Evolutionary conservation across 2,888 invertebrate species (phyloP), one percentile per base, ranked within the genome.

Genomic region (Carpatolechia fugitivella): DNA sequence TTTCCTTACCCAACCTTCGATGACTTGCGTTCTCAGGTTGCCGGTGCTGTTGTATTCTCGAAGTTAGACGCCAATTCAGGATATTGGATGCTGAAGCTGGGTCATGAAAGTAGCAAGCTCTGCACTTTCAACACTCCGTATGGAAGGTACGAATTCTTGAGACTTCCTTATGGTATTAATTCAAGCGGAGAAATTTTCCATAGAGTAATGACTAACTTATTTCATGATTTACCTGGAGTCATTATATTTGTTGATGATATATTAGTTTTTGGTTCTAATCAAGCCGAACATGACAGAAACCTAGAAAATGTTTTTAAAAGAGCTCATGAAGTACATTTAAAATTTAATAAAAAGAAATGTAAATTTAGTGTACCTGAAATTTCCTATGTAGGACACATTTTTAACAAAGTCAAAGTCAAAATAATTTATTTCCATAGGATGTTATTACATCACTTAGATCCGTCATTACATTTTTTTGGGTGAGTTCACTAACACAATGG

Each of bases 111-210:
- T 31, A 49, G 55, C 10, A 44, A 59, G 4, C 44, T 63, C 0
- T 59, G 57, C 30, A 62, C 59, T 3, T 62, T 62, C 33, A 56
- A 49, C 16, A 60, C 60, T 35, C 60, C 54, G 5, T 61, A 44
- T 51, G 57, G 60, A 0, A 35, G 62, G 7, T 63, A 63, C 31
- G 56, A 47, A 52, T 61, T 54, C 40, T 30, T 56, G 29, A 29
- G 60, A 33, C 52, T 65, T n/a, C 63, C 65, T 6, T 66, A 53
- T 40, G 60, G 64, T 7, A 59, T 66, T 5, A 61, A 60, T 54
- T 57, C 58, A 1, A 53, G 56, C 16, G 24, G 56, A 3, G 66
- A 64, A 58, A 56, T 61, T 20, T 60, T 63, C 16, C 56, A 59
- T 54, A 57, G 57, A 58, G 33, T 30, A 24, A 58, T 62, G 56